Conservation (phyloP, 2,888 invertebrate species). For the Exocentrus adspersus region DNA sequence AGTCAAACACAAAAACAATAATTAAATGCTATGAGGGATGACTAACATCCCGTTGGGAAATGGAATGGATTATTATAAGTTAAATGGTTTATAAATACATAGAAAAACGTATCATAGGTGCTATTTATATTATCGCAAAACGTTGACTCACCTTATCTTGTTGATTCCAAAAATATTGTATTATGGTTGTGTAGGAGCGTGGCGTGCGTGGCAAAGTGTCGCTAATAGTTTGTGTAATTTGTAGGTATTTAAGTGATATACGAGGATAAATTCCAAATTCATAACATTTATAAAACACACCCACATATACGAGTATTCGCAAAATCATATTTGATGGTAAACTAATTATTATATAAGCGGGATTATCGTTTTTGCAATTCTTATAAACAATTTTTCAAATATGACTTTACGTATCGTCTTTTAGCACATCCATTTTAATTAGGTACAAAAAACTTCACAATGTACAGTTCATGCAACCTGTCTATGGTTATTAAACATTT, state of each 20-base stretch:
- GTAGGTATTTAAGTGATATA: not conserved
- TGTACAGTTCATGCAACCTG: constrained; percentile 50
- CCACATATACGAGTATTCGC: constrained; percentile 6
- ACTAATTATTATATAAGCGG: not conserved
- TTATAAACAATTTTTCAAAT: constrained; percentile 31
- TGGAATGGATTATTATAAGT: constrained; percentile 1
- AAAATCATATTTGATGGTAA: constrained; percentile 14
- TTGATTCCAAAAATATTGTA: constrained; percentile 45
- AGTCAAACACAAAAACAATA: constrained; percentile 21
- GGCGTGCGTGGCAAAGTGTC: constrained; percentile 15
- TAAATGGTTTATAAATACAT: constrained; percentile 10
- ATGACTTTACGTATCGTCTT: constrained; percentile 34
- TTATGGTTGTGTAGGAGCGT: constrained; percentile 42
- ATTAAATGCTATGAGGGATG: not conserved
- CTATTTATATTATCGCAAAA: constrained; percentile 27
- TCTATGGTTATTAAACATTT: constrained; percentile 51
- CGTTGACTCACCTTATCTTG: constrained; percentile 44
- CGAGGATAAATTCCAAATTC: constrained; percentile 15
- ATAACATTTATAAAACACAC: constrained; percentile 20
- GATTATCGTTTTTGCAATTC: not conserved
- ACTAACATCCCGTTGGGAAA: not conserved
- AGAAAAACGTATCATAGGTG: constrained; percentile 3
- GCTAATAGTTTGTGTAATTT: constrained; percentile 26
- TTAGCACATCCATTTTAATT: constrained; percentile 31
- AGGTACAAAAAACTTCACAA: constrained; percentile 18